These are phyloP conservation scores for Polydrusus cervinus DNA, from an alignment of 2,888 invertebrate genomes.

Conservation along the genomic window DNA sequence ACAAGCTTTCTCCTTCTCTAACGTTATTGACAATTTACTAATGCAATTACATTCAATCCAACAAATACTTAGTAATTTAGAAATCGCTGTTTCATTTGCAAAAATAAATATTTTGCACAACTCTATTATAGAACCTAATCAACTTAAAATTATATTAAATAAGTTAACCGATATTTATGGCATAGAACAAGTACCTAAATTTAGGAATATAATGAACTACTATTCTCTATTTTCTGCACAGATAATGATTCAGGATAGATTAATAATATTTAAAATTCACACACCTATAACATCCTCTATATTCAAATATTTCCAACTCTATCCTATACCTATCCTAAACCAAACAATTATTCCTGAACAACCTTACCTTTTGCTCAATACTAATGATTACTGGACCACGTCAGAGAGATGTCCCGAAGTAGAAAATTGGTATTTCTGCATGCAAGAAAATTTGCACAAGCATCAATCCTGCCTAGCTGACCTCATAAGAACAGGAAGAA, in stretches of 20 bases:
- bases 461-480: constrained; percentile 31
- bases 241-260: constrained; percentile 18
- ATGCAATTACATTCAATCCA: constrained; percentile 4
- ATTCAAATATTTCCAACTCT: constrained; percentile 51
- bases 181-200: neutral
- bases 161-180: neutral
- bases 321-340: constrained; percentile 27
- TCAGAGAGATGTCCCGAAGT: constrained; percentile 22
- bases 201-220: constrained; percentile 1
- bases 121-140: constrained; percentile 3
- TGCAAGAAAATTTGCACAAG: constrained; percentile 29
- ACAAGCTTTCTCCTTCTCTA: neutral
- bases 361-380: constrained; percentile 39
- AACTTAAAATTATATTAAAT: neutral
- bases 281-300: constrained; percentile 17
- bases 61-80: constrained; percentile 51
- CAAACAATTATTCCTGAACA: constrained; percentile 22
- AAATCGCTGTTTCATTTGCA: constrained; percentile 55
- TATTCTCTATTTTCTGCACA: constrained; percentile 10
- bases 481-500: constrained; percentile 30
- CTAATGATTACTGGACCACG: constrained; percentile 27
- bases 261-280: constrained; percentile 32
- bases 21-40: constrained; percentile 9
- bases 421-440: constrained; percentile 32
- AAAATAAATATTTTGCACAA: constrained; percentile 34